Conservation (phyloP, 2,797 vertebrate species). For the Crocodylus rhombifer region DNA sequence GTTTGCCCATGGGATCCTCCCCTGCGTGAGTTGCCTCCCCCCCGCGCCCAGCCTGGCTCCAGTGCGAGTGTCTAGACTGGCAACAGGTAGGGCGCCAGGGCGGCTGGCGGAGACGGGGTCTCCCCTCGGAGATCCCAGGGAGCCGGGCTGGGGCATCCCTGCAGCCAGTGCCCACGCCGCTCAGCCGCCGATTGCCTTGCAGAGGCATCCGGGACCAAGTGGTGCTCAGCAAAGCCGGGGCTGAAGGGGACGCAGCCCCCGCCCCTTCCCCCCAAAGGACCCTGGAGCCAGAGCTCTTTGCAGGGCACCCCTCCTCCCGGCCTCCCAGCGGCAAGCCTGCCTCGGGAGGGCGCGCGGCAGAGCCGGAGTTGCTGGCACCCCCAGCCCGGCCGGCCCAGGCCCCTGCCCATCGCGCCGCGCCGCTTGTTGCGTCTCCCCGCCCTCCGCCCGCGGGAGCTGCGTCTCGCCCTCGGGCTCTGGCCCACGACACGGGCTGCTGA, state of each 20-base stretch:
- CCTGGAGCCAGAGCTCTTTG: neutral
- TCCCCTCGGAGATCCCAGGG: too few species aligned
- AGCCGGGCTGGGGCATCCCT: neutral
- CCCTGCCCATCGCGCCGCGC: neutral
- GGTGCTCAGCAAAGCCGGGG: neutral
- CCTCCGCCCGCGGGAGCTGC: too few species aligned
- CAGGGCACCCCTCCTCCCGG: neutral
- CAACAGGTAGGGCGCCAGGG: neutral
- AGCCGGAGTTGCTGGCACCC: neutral
- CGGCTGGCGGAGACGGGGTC: neutral
- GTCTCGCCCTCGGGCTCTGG: too few species aligned
- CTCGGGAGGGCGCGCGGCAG: neutral
- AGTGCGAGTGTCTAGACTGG: neutral
- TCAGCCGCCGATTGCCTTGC: too few species aligned
- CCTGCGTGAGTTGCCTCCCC: neutral
- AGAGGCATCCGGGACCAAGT: neutral
- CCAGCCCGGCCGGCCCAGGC: accelerated
- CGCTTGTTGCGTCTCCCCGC: neutral
- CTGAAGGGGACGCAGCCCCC: too few species aligned
- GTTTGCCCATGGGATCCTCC: neutral
- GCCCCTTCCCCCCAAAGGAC: neutral
- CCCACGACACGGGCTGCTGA: too few species aligned
- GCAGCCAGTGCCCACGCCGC: accelerated
- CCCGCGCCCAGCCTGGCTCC: neutral
- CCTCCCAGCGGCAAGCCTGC: neutral